A percentile compares a stretch with the other conserved stretches of the same genome.
Evolutionary conservation across 2,888 invertebrate species (phyloP).

Genomic region (Piscicola geometra): DNA sequence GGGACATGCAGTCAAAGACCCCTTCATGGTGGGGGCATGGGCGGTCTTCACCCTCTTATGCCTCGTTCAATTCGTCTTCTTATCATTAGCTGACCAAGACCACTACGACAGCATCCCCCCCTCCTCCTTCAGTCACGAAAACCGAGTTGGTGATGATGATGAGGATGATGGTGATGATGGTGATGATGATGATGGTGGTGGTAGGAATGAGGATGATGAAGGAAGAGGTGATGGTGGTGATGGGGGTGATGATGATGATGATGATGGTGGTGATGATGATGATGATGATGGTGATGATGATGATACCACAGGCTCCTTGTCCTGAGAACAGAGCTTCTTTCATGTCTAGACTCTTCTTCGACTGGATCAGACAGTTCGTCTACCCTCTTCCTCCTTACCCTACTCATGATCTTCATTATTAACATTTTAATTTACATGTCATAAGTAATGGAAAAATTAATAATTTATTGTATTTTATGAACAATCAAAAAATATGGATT

Average conservation of each 20-base stretch:
- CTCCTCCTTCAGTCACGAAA: not conserved
- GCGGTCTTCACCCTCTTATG: constrained; percentile 37
- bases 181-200: too few species aligned
- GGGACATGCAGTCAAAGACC: constrained; percentile 36
- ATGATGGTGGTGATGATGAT: too few species aligned
- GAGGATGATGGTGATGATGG: too few species aligned
- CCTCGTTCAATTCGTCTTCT: constrained; percentile 39
- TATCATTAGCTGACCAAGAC: constrained; percentile 40
- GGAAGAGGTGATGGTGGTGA: too few species aligned
- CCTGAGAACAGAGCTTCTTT: constrained; percentile 54
- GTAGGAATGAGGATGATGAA: too few species aligned
- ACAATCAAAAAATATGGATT: too few species aligned
- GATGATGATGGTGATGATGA: too few species aligned
- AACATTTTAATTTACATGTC: too few species aligned
- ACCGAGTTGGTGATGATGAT: not conserved
- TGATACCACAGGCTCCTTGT: constrained; percentile 52
- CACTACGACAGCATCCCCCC: constrained; percentile 31
- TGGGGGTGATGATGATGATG: too few species aligned
- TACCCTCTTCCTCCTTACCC: constrained; percentile 20
- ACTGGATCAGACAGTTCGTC: constrained; percentile 53
- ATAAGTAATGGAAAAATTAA: too few species aligned
- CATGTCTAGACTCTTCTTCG: constrained; percentile 51
- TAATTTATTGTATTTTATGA: too few species aligned
- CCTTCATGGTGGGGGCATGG: constrained; percentile 39
- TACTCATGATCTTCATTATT: not conserved